Evolutionary conservation across 2,888 invertebrate species (phyloP).

Genomic region (Ametastegia equiseti): DNA sequence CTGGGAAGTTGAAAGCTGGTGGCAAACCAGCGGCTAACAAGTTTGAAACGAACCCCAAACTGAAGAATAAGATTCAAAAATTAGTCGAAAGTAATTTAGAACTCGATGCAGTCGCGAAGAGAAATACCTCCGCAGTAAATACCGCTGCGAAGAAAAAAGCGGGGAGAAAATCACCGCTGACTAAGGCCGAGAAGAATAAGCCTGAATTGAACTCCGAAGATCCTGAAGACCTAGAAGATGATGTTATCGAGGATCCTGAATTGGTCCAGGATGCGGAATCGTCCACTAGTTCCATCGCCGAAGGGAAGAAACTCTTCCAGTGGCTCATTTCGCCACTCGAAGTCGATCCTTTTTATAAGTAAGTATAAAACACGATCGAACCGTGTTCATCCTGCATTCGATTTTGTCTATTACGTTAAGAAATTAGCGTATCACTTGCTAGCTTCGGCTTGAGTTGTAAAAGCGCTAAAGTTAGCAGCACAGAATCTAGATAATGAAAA

Average conservation of each 20-base stretch:
- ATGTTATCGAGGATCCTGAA: conserved; percentile 54
- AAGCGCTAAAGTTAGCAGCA: too few relatives aligned
- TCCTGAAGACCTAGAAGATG: too few relatives aligned
- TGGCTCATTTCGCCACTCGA: conserved; percentile 86
- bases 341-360: conserved; percentile 80
- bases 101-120: not conserved
- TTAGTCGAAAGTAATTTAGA: not conserved
- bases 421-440: too few relatives aligned
- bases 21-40: not conserved
- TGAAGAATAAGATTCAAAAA: conserved; percentile 17
- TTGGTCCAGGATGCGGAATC: conserved; percentile 71
- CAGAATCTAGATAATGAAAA: too few relatives aligned
- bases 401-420: too few relatives aligned
- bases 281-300: conserved; percentile 71
- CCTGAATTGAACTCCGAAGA: conserved; percentile 28
- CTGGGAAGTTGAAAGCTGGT: not conserved
- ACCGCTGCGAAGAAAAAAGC: conserved; percentile 15
- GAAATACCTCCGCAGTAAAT: not conserved
- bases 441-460: too few relatives aligned
- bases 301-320: conserved; percentile 82
- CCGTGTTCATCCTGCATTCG: not conserved
- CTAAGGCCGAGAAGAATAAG: not conserved
- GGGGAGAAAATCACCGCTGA: not conserved
- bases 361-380: conserved; percentile 51
- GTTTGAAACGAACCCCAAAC: not conserved